Base-by-base conservation (phyloP, 2,113 vertebrate genomes). In the Ranitomeya variabilis region DNA sequence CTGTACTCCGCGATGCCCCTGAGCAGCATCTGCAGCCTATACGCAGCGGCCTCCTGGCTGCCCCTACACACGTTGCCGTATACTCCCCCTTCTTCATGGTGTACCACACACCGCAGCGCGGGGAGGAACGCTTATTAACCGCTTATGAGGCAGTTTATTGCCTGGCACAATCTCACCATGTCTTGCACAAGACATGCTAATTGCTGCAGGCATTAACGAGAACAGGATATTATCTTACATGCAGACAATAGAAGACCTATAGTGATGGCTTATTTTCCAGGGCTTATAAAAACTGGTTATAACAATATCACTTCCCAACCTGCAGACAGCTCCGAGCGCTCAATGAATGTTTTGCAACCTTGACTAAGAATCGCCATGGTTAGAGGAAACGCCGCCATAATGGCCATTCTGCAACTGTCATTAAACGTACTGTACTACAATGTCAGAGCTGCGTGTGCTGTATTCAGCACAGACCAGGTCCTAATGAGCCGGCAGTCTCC, bases 21-120 rank as follows among this genome's bases (percentile, higher is more conserved):
- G 71, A 84, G 87, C 81, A 66, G 73, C 57, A 83, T 89, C 69
- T 66, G 87, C 87, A 66, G 71, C 55, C 71, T 88, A 77, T 66
- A 66, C n/a, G 60, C 45, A 37, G 76, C 21, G 73, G 64, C 21
- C 82, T 54, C 8, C 82, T 26, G 64, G 64, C 66, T 52, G 64
- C 81, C 82, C 79, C 45, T 84, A 71, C 45, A 84, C n/a, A 52
- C 7, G 57, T 45, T 11, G 14, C 26, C 11, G 18, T 31, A 23
- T 45, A 45, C 71, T 59, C 77, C 52, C 77, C 51, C 51, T 9
- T 19, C 76, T 74, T 37, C 71, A 74, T 69, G 7, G 45, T 18
- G 19, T 57, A 23, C n/a, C 78, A 59, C 59, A 19, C 14, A 26
- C 26, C 45, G 52, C 54, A 55, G n/a, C 59, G 54, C 52, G 6